Base-by-base conservation (phyloP, 1,140 invertebrate genomes). In the Eubasilissa regina region DNA sequence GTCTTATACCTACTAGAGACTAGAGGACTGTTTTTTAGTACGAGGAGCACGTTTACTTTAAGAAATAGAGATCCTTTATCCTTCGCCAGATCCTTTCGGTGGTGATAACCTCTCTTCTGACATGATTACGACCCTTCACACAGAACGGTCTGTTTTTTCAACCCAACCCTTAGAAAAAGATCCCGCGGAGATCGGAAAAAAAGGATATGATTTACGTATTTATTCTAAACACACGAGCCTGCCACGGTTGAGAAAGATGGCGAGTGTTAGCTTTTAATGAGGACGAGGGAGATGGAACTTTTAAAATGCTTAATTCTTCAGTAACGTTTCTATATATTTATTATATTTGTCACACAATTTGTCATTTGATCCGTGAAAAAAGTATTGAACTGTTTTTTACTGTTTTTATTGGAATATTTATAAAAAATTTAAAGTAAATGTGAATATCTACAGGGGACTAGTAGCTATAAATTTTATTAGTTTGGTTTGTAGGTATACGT, bases 101-200 rank as follows among this genome's bases (percentile, higher is more conserved):
- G 77, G 77, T 55, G 81, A 82, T 82, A 82, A 82, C 77, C 68
- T 77, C 75, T 55, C 77, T 79, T 48, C 76, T 82, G 74, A 75
- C 81, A 77, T 79, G 73, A 79, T 82, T 82, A 82, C 75, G 79
- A 80, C 75, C 68, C 66, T 55, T 73, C 78, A 79, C 48, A 77
- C 81, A 77, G 75, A 79, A 75, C 51, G 72, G 43, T 62, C 47
- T 60, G 70, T 75, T 79, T 75, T 64, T 68, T 68, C 44, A 68
- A 35, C 19, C 35, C 13, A 76, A 73, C 76, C 62, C 76, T 56
- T 12, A 35, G 25, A 35, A 35, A 35, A 35, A 51, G 35, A 73
- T 77, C 66, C 66, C 44, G 77, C 12, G 43, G 68, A 60, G 58
- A 64, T 62, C 66, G 44, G 47, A 66, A 72, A 75, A 77, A 78